Base-by-base conservation (phyloP, 2,888 invertebrate genomes). In the Polymixis lichenea region DNA sequence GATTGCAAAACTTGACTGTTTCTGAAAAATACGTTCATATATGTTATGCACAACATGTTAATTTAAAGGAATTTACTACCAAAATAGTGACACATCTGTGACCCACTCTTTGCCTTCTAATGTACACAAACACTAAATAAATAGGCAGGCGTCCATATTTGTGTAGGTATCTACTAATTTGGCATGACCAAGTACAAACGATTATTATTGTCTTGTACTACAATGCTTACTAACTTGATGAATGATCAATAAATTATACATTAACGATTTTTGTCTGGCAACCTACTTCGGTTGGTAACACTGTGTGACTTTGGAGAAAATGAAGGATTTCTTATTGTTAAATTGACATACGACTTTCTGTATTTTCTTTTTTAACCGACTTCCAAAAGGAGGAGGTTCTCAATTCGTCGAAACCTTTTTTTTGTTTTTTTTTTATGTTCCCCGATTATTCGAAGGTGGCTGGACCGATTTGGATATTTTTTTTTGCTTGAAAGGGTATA, bases 81-180 rank as follows among this genome's bases (percentile, higher is more conserved):
- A 53, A 55, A 70, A 71, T 28, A 77, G 51, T 77, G 83, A 80
- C 85, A 53, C 67, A 61, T 90, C 87, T 88, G 60, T 49, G 56
- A 77, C 72, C 68, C 77, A 86, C 64, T 90, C 88, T 89, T 82
- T 89, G 88, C 62, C 61, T 67, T 69, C 68, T 61, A 78, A 67
- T 67, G 83, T 85, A 78, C 72, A 80, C 80, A 88, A 83, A 87
- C 78, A 82, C 74, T 86, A 86, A 79, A 84, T 85, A 85, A 89
- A 88, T 87, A 88, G 81, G 82, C 88, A 82, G 81, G 82, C 77
- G 58, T 49, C 87, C 89, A 84, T 89, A 87, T 89, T 76, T 87
- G 90, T 90, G 88, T n/a, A n/a, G n/a, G n/a, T 89, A 90, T 86
- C 83, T 90, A 90, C 92, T 89, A 91, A 92, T 93, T 93, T 92